phyloP scores from a whole-genome alignment of 2,113 vertebrate genomes.

The Etheostoma spectabile region DNA sequence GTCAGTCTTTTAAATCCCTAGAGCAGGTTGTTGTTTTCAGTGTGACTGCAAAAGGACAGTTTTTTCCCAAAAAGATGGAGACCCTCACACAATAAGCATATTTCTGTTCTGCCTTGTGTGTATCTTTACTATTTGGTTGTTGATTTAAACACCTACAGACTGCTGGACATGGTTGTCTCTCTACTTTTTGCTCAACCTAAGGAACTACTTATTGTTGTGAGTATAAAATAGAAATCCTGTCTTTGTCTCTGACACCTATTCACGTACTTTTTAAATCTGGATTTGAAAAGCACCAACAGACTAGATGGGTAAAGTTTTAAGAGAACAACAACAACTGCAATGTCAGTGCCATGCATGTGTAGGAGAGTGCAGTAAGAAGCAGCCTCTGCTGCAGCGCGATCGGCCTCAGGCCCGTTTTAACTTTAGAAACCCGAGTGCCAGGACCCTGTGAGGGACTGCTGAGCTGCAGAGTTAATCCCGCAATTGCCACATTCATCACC shows the following conservation, averaged over 20 bases:
- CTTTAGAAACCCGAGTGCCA: conserved; percentile 4
- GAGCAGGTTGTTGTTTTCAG: no score
- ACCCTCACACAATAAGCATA: background rate
- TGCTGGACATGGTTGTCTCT: fast-evolving
- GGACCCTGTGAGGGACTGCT: conserved; percentile 24
- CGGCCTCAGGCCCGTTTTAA: background rate
- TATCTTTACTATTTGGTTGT: background rate
- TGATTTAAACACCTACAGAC: background rate
- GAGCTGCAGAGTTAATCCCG: conserved; percentile 43
- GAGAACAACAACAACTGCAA: no score
- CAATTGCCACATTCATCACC: conserved; percentile 29
- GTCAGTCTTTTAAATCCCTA: background rate
- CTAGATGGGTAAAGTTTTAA: no score
- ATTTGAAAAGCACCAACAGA: no score
- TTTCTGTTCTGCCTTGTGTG: background rate
- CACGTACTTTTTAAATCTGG: no score
- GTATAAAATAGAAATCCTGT: background rate
- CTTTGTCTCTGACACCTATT: no score
- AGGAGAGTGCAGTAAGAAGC: no score
- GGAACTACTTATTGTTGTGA: background rate
- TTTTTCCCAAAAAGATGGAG: background rate
- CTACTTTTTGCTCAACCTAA: background rate
- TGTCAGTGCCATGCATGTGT: no score
- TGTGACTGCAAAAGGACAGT: no score
- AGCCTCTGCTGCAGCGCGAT: conserved; percentile 6